Evolutionary conservation across 2,888 invertebrate species (phyloP).

Genomic region (Agonopterix subpropinquella): DNA sequence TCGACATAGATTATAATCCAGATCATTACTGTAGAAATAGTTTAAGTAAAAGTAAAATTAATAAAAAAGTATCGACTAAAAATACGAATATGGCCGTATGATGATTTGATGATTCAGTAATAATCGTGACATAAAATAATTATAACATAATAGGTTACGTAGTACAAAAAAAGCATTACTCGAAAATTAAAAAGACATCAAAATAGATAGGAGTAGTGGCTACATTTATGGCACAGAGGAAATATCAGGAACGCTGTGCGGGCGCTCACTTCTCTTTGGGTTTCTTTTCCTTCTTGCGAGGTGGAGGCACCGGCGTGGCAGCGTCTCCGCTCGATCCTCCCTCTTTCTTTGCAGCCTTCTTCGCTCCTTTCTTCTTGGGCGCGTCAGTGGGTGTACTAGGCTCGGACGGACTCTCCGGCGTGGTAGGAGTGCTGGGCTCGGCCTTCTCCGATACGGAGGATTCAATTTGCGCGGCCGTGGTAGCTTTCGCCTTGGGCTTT

Average conservation of each 20-base stretch:
- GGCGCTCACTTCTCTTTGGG: constrained; percentile 69
- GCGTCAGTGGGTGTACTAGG: constrained; percentile 27
- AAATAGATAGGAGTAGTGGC: constrained; percentile 47
- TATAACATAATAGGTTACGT: constrained; percentile 54
- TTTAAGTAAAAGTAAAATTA: constrained; percentile 39
- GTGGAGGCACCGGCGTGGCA: constrained; percentile 66
- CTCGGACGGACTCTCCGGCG: constrained; percentile 11
- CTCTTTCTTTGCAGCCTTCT: constrained; percentile 72
- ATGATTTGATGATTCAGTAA: constrained; percentile 27
- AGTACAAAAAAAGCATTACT: constrained; percentile 58
- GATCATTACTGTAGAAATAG: constrained; percentile 30
- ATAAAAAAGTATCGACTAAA: constrained; percentile 38
- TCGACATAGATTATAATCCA: constrained; percentile 27
- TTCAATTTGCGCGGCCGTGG: constrained; percentile 57
- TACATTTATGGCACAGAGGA: constrained; percentile 70
- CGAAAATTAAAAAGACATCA: constrained; percentile 54
- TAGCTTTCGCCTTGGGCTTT: constrained; percentile 49
- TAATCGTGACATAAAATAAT: constrained; percentile 18
- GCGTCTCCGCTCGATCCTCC: constrained; percentile 40
- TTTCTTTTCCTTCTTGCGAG: constrained; percentile 74
- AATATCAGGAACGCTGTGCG: constrained; percentile 40
- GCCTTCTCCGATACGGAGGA: constrained; percentile 47
- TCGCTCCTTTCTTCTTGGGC: constrained; percentile 59
- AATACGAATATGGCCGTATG: constrained; percentile 45
- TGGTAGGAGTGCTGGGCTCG: constrained; percentile 13